Conservation (phyloP, 1,140 invertebrate genomes). For the Phthorimaea operculella region DNA sequence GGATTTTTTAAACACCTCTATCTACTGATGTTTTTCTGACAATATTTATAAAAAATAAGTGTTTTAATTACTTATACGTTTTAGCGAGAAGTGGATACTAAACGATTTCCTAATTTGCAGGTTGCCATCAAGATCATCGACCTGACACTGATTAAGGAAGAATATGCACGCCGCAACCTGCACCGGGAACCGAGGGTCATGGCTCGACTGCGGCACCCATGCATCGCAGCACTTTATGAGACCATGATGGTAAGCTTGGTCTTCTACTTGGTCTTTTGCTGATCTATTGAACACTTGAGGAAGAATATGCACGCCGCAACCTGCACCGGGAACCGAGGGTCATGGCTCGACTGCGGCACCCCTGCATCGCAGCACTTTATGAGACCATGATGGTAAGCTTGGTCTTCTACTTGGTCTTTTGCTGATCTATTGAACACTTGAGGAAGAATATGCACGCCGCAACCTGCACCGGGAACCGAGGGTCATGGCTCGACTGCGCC, state of each 20-base stretch:
- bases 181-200: constrained; percentile 75
- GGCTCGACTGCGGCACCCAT: constrained; percentile 74
- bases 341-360: constrained; percentile 74
- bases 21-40: no score
- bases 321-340: constrained; percentile 75
- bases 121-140: constrained; percentile 80
- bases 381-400: constrained; percentile 77
- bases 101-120: constrained; percentile 47
- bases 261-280: no score
- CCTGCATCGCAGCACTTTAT: constrained; percentile 74
- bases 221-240: constrained; percentile 75
- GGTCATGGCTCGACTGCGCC: constrained; percentile 73
- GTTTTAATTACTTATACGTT: no score
- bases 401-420: no score
- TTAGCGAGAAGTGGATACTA: no score
- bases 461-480: constrained; percentile 75
- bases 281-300: no score
- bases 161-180: constrained; percentile 75
- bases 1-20: no score
- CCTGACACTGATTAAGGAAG: constrained; percentile 72
- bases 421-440: no score
- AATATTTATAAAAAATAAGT: no score
- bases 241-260: constrained; percentile 75
- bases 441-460: constrained; percentile 74
- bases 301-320: constrained; percentile 75